A percentile compares a stretch with the other conserved stretches of the same genome.
These are phyloP conservation scores for Danaus plexippus DNA, from an alignment of 1,140 invertebrate species.

Conservation along the genomic window DNA sequence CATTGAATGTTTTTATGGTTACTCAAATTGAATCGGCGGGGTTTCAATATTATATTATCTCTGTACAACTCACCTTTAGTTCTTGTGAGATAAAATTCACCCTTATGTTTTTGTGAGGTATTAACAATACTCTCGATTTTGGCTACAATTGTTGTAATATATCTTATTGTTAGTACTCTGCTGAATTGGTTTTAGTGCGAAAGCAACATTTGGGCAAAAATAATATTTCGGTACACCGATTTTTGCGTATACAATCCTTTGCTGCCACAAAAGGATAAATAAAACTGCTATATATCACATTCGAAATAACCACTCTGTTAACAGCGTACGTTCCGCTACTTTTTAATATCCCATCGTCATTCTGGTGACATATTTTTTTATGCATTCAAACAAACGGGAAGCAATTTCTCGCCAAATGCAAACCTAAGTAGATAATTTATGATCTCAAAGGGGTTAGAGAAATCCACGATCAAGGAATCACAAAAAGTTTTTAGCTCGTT, in stretches of 20 bases:
- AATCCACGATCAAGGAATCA: slow-evolving; percentile 11
- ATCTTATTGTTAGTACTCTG: too few species aligned
- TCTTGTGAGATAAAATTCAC: background rate
- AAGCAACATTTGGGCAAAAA: too few species aligned
- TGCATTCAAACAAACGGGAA: slow-evolving; percentile 38
- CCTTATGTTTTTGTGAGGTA: background rate
- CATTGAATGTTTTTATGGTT: too few species aligned
- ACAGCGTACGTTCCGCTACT: slow-evolving; percentile 10
- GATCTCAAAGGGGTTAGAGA: slow-evolving; percentile 44
- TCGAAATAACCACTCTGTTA: slow-evolving; percentile 11
- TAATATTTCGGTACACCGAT: slow-evolving; percentile 3
- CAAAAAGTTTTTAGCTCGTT: slow-evolving; percentile 38
- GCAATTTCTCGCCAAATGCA: slow-evolving; percentile 62
- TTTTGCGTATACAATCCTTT: slow-evolving; percentile 10
- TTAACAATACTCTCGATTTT: slow-evolving; percentile 1
- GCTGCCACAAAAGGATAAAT: too few species aligned
- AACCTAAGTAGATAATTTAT: slow-evolving; percentile 63
- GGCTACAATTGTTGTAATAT: slow-evolving; percentile 3
- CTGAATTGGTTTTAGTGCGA: too few species aligned
- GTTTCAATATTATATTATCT: slow-evolving; percentile 4
- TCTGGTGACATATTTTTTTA: slow-evolving; percentile 44
- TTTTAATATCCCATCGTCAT: slow-evolving; percentile 25
- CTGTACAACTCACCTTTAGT: background rate
- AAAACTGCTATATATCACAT: background rate
- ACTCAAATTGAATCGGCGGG: background rate